Evolutionary conservation across 2,797 vertebrate genomes (phyloP), one percentile per base, ranked within the genome.

Genomic region (Sylvilagus floridanus): DNA sequence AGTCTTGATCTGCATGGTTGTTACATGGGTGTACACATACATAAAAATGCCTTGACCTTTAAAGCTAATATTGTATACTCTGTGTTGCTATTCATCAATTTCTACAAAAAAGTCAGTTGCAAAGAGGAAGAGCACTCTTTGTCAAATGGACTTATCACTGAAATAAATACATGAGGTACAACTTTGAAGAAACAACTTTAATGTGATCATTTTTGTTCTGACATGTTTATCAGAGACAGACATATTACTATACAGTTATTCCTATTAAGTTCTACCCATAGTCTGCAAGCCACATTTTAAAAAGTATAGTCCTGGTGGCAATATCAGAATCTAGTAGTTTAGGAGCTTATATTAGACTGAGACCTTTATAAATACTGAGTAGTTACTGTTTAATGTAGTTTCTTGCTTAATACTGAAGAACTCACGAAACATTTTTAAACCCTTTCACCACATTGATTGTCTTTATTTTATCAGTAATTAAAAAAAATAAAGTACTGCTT

Each of bases 391-490:
- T 84, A 94, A 85, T 47, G 13, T 91, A 78, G 50, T 66, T 95
- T 85, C 90, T 73, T 90, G 37, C 16, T 28, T 28, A 83, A 28
- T 68, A 68, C 3, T 88, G 88, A 95, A 71, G 37, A 89, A 73
- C 14, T 84, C 62, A 79, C 1, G 0, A 88, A 94, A 66, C 62
- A 68, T 30, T 92, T 92, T 90, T 32, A 84, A 93, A 90, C 54
- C 57, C 1, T 79, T 87, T 26, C 16, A 84, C 71, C 28, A 7
- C 24, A 90, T 71, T 87, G 50, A 17, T 28, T 91, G 24, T 84
- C 63, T 95, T 95, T 82, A 92, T 96, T 94, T 95, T 94, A 95
- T 42, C 22, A 88, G 19, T 84, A 79, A 94, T 87, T 94, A 22
- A 83, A 82, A 87, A 77, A 91, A 77, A 17, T 10, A 92, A 93